Evolutionary conservation across 2,888 invertebrate species (phyloP), one percentile per base, ranked within the genome.

Genomic region (Mycalesis mineus): DNA sequence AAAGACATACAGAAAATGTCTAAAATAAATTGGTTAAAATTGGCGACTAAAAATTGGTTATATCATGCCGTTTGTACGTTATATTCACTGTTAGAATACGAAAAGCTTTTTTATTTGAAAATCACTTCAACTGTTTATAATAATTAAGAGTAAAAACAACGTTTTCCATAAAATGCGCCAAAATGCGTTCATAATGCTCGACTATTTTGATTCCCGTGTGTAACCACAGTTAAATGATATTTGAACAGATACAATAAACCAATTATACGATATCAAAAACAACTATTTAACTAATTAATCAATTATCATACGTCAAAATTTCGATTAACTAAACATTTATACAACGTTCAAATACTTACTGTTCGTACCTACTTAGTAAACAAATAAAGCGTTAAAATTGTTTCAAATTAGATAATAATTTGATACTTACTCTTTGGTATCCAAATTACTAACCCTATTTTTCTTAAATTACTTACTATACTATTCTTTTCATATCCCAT

Each of bases 341-440:
- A 57, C 55, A 59, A 52, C 48, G 48, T 47, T 31, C 39, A 52
- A 22, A 56, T 56, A 60, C 50, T 39, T 52, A 52, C 42, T 42
- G 41, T 42, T 17, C 41, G 33, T 33, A 17, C 52, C 13, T 51
- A 51, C 33, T 33, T 11, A 11, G 36, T 15, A 42, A 42, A 52
- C 33, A 33, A 15, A 33, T 28, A 52, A 52, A 52, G 52, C 52
- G 11, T 52, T 42, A 31, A 52, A 52, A 42, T 31, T 31, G 11
- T 15, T 52, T 45, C 13, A 11, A 45, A 28, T 29, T 13, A 45
- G 6, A 11, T 13, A n/a, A 22, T n/a, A n/a, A n/a, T n/a, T n/a
- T n/a, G n/a, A n/a, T 60, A 60, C 60, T 60, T 60, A 60, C 60
- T 60, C 40, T 55, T 31, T 14, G 45, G 33, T 17, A 45, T 51